These are phyloP conservation scores for Neodiprion virginianus DNA, from an alignment of 1,140 invertebrate genomes.

Conservation along the genomic window DNA sequence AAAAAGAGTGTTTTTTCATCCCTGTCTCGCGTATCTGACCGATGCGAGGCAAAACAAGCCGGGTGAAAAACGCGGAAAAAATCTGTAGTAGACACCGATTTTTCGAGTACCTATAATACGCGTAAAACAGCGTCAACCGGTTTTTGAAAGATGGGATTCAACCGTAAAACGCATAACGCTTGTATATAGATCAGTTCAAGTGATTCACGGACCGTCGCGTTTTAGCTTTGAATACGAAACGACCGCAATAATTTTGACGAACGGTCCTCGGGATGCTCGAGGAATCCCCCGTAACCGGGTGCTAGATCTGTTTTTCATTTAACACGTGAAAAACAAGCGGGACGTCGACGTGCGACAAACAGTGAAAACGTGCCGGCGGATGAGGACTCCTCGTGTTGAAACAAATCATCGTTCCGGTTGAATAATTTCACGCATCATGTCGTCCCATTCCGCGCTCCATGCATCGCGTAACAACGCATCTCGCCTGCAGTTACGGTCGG, in stretches of 20 bases:
- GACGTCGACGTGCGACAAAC: constrained; percentile 10
- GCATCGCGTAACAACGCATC: too few species aligned
- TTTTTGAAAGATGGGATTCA: background rate
- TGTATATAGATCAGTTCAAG: background rate
- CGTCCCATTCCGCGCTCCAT: background rate
- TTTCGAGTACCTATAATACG: too few species aligned
- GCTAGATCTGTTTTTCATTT: constrained; percentile 35
- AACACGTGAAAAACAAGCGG: constrained; percentile 38
- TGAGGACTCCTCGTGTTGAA: constrained; percentile 19
- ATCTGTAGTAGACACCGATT: too few species aligned
- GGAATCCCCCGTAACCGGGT: background rate
- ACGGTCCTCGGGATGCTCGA: constrained; percentile 26
- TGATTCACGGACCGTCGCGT: constrained; percentile 16
- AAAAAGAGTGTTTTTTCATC: too few species aligned
- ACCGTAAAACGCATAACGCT: background rate
- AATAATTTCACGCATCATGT: constrained; percentile 23
- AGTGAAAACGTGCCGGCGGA: background rate
- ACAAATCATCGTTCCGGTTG: constrained; percentile 32
- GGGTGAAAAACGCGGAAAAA: too few species aligned
- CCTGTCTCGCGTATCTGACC: too few species aligned
- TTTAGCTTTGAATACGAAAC: constrained; percentile 47
- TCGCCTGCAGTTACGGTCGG: too few species aligned
- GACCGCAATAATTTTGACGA: constrained; percentile 51
- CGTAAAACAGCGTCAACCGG: too few species aligned
- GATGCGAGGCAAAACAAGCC: too few species aligned